Base-by-base conservation (phyloP, 2,113 vertebrate genomes). In the Psilopsiagon aymara region DNA sequence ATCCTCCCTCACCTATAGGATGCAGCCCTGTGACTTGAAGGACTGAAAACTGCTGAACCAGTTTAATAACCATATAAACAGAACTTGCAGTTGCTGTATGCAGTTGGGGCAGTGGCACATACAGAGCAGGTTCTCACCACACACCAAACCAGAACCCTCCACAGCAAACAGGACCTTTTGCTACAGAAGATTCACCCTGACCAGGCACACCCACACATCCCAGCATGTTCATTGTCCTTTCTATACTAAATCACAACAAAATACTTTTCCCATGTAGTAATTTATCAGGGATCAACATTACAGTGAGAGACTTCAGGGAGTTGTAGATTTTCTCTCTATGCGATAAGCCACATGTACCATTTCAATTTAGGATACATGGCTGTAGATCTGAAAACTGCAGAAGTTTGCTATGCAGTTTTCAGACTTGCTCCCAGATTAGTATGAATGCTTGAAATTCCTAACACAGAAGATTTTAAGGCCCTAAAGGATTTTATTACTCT, bases 271-370 rank as follows among this genome's bases (percentile, higher is more conserved):
- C 37, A 25, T 23, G 49, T 2, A 57, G 27, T 24, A 41, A 80
- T 37, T 57, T 41, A 81, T 28, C 55, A 82, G 35, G 41, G 39
- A 76, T 15, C 31, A 35, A 5, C 1, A 1, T 49, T 14, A 74
- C 0, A 1, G 27, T 33, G 37, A 69, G 35, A 59, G 20, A 41
- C 16, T 35, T 3, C 2, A 10, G 24, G 37, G 3, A 62, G 37
- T 28, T 29, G 18, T 0, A 3, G 55, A 63, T 24, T 71, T 24
- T 63, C 35, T 43, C 19, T 69, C 7, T n/a, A 49, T 7, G 3
- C 27, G 29, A 64, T 28, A 5, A 80, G 3, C 16, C 24, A 33
- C 35, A 9, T 3, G 49, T 31, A 28, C 27, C 37, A 16, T 0
- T 13, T 0, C 44, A 23, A 62, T 53, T 78, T 46, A 71, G 46